Conservation (phyloP, 2,113 vertebrate species). For the Equus przewalskii region DNA sequence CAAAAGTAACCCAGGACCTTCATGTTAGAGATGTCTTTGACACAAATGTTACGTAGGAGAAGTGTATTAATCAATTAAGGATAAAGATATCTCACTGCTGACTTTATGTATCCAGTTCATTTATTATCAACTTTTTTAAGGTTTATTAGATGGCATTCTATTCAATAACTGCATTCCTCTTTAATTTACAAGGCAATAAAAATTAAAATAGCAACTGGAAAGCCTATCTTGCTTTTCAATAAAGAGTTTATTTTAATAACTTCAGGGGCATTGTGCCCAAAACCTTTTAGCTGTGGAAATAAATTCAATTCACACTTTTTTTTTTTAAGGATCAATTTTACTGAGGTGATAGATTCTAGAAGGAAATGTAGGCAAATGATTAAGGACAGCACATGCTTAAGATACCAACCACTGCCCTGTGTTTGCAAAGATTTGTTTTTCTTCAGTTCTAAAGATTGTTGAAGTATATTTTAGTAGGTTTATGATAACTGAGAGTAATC, state of each 20-base stretch:
- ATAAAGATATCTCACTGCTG: neutral
- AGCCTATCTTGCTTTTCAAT: slow-evolving; percentile 54
- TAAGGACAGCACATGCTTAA: neutral
- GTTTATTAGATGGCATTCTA: slow-evolving; percentile 60
- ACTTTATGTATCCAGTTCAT: slow-evolving; percentile 17
- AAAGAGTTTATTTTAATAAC: slow-evolving; percentile 61
- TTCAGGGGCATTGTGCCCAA: neutral
- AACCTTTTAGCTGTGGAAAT: slow-evolving; percentile 48
- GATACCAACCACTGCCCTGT: neutral
- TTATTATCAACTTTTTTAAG: slow-evolving; percentile 56
- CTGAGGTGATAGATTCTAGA: slow-evolving; percentile 31
- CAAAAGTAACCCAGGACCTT: neutral
- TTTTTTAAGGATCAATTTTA: slow-evolving; percentile 7
- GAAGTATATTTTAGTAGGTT: slow-evolving; percentile 28
- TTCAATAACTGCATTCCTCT: slow-evolving; percentile 6
- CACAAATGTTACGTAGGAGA: neutral
- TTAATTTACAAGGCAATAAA: slow-evolving; percentile 72
- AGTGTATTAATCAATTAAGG: neutral
- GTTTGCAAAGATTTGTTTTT: neutral
- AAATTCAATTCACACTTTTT: slow-evolving; percentile 46
- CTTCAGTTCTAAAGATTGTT: neutral
- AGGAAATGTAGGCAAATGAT: slow-evolving; percentile 13
- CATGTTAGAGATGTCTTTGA: neutral
- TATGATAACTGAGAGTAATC: neutral
- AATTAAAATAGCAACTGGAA: slow-evolving; percentile 68